Percentiles rank a stretch among this genome's conserved stretches.
Conservation (phyloP, 2,113 vertebrate genomes). For the Panthera tigris region DNA sequence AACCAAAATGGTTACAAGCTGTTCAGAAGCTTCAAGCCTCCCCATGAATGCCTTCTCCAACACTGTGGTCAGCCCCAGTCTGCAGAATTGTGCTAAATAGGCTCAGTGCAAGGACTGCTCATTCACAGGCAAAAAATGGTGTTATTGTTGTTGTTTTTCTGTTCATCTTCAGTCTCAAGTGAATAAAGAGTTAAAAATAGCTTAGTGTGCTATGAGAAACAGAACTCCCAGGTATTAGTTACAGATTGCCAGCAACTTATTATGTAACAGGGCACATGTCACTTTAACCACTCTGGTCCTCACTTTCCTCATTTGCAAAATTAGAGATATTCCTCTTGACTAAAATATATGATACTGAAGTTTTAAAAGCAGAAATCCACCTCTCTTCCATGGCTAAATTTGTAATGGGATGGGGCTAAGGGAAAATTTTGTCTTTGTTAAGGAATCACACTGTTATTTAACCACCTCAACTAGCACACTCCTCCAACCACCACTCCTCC, state of each 20-base stretch:
- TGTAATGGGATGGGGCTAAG: background rate
- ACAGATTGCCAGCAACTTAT: background rate
- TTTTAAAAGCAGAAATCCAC: background rate
- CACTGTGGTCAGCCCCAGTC: background rate
- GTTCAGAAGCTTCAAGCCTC: background rate
- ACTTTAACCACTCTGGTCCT: background rate
- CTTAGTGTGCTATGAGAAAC: background rate
- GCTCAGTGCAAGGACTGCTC: background rate
- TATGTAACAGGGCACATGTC: background rate
- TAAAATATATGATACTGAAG: background rate
- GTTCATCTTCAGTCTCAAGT: background rate
- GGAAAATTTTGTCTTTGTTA: background rate
- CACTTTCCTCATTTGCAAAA: background rate
- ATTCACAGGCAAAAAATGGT: background rate
- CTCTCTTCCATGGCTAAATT: background rate
- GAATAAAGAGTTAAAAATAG: background rate
- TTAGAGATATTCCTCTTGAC: background rate
- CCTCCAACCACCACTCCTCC: background rate
- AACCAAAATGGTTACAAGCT: background rate
- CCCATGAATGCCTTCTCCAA: background rate
- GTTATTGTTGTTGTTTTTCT: background rate
- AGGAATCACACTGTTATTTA: background rate
- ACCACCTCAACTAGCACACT: fast-evolving
- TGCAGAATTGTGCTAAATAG: background rate
- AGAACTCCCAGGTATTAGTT: background rate